A percentile compares a stretch with the other conserved stretches of the same genome.
Conservation (phyloP, 1,140 invertebrate genomes). For the Cephus cinctus region DNA sequence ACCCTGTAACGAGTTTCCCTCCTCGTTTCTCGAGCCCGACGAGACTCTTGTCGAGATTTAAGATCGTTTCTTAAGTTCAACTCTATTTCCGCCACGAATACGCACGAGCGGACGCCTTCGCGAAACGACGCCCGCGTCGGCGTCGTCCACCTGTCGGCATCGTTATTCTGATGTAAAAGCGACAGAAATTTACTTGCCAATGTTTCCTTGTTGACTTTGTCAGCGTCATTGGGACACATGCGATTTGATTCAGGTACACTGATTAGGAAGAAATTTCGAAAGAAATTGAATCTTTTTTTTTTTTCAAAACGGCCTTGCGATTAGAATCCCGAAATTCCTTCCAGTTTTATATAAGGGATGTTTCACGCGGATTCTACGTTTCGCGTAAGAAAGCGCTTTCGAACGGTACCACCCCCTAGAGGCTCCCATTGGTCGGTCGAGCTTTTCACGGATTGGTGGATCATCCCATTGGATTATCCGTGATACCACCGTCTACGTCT, state of each 20-base stretch:
- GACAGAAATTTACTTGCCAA: not conserved
- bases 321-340: too few relatives aligned
- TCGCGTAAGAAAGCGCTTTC: constrained; percentile 2
- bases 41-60: constrained; percentile 29
- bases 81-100: constrained; percentile 44
- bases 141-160: constrained; percentile 46
- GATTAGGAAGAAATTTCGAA: too few relatives aligned
- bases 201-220: too few relatives aligned
- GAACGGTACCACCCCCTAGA: constrained; percentile 27
- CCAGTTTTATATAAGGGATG: not conserved
- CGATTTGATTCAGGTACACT: too few relatives aligned
- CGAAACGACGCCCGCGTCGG: too few relatives aligned
- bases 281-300: too few relatives aligned
- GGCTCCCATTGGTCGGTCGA: constrained; percentile 38
- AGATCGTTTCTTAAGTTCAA: constrained; percentile 29
- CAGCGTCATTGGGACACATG: too few relatives aligned
- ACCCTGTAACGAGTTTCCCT: not conserved
- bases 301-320: too few relatives aligned
- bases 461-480: constrained; percentile 55
- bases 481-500: constrained; percentile 4
- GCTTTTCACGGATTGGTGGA: constrained; percentile 48
- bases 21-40: not conserved
- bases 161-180: constrained; percentile 26
- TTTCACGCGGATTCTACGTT: not conserved
- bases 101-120: too few relatives aligned